Percentiles rank a stretch among this genome's conserved stretches.
These are phyloP conservation scores for Orthonevra nobilis DNA, from an alignment of 2,888 invertebrate genomes.

Conservation along the genomic window DNA sequence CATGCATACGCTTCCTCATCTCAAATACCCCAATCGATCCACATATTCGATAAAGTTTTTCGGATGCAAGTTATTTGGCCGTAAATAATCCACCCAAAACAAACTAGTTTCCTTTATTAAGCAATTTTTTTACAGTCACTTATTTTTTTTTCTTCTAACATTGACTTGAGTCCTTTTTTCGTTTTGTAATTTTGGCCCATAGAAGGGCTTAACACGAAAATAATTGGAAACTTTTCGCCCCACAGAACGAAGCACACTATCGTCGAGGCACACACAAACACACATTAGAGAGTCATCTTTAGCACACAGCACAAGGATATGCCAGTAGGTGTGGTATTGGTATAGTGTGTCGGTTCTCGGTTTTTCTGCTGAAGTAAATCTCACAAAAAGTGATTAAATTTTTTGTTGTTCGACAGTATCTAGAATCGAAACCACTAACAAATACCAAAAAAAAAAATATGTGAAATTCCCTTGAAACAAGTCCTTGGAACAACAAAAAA, in stretches of 20 bases:
- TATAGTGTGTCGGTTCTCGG: too few relatives aligned
- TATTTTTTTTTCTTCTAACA: neutral
- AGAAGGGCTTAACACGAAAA: constrained; percentile 44
- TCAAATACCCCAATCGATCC: constrained; percentile 35
- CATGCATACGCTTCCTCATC: too few relatives aligned
- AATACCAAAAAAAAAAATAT: constrained; percentile 39
- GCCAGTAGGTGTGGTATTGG: too few relatives aligned
- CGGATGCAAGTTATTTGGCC: constrained; percentile 17
- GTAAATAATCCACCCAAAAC: constrained; percentile 55
- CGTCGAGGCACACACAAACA: neutral
- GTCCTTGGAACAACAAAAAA: constrained; percentile 13
- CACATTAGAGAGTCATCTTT: neutral
- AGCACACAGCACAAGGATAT: too few relatives aligned
- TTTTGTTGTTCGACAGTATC: constrained; percentile 39
- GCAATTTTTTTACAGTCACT: neutral
- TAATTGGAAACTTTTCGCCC: constrained; percentile 55
- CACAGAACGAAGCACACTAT: neutral
- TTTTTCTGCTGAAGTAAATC: constrained; percentile 35
- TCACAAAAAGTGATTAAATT: constrained; percentile 59
- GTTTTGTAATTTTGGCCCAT: too few relatives aligned
- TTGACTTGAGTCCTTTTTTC: neutral
- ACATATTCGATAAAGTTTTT: constrained; percentile 8
- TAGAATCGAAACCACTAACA: constrained; percentile 1
- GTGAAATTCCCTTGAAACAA: constrained; percentile 24
- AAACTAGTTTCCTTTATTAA: constrained; percentile 46